Base-by-base conservation (phyloP, 1,140 invertebrate species). In the Drosophila sproati region DNA sequence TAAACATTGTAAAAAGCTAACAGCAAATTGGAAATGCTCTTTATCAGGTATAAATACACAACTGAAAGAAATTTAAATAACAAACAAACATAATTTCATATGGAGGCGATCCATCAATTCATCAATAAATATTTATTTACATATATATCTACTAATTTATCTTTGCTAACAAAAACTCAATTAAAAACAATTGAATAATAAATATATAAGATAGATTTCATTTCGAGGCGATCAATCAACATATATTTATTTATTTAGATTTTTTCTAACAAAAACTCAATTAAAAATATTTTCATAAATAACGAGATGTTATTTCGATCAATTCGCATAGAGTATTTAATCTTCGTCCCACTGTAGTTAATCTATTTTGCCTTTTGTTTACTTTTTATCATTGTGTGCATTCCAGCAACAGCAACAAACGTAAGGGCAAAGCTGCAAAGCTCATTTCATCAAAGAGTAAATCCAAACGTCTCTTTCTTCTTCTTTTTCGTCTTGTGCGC, bases 381-480 rank as follows among this genome's bases (percentile, higher is more conserved):
- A 39, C 45, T 32, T 35, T 43, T 37, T 34, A 48, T 48, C 34
- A 41, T 37, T 43, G 12, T 43, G 12, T 50, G 41, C 6, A 43
- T 51, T 54, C 32, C 56, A 43, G 45, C n/a, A 45, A 59, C 56
- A 45, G 12, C 31, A 8, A 56, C 41, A 61, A 73, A 67, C 50
- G 34, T 12, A 8, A 52, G 10, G 32, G 4, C 41, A 50, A 57
- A 51, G 55, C 37, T 34, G 43, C 60, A 67, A 37, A 47, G 3
- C 50, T 69, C 32, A 32, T 5, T 39, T 68, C n/a, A 60, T 59
- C 70, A 60, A 68, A 68, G 64, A 68, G 63, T 41, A 68, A 60
- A 60, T 68, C 57, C 45, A 43, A 62, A 62, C 32, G 28, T 8
- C 43, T 41, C 31, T 29, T 62, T 20, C 5, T 74, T 52, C 12